phyloP scores from a whole-genome alignment of 2,888 invertebrate genomes.

The Tromatobia lineatoria region DNA sequence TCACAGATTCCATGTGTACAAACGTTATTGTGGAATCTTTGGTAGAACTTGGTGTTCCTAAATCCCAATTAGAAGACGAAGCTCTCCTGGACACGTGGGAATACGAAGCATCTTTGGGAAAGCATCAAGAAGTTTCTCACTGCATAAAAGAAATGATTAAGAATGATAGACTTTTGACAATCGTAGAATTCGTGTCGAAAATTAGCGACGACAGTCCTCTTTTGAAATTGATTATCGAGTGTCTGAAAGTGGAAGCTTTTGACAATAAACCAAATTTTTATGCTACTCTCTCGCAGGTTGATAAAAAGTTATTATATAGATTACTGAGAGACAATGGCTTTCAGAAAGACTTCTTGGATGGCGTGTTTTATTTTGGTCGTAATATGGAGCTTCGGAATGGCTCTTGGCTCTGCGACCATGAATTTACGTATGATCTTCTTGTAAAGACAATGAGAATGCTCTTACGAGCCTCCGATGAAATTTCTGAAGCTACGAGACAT shows the following conservation, averaged over 20 bases:
- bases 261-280: slow-evolving; percentile 76
- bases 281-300: slow-evolving; percentile 79
- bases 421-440: slow-evolving; percentile 87
- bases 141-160: slow-evolving; percentile 81
- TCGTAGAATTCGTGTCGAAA: slow-evolving; percentile 80
- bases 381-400: slow-evolving; percentile 83
- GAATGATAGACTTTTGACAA: slow-evolving; percentile 78
- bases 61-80: slow-evolving; percentile 75
- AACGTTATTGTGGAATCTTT: slow-evolving; percentile 77
- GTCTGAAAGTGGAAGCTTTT: slow-evolving; percentile 72
- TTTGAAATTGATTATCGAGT: slow-evolving; percentile 74
- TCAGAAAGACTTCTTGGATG: slow-evolving; percentile 84
- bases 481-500: slow-evolving; percentile 85
- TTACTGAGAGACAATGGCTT: slow-evolving; percentile 83
- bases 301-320: slow-evolving; percentile 78
- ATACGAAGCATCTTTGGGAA: slow-evolving; percentile 76
- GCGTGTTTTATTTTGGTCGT: slow-evolving; percentile 85
- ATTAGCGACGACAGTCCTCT: slow-evolving; percentile 69
- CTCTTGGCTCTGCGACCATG: slow-evolving; percentile 84
- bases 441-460: slow-evolving; percentile 85
- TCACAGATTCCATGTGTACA: slow-evolving; percentile 74
- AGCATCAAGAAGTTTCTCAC: slow-evolving; percentile 75
- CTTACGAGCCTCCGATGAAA: slow-evolving; percentile 80
- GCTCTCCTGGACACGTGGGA: slow-evolving; percentile 80
- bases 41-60: slow-evolving; percentile 73